These are phyloP conservation scores for Heliconius erato DNA, from an alignment of 2,888 invertebrate genomes.

Conservation along the genomic window DNA sequence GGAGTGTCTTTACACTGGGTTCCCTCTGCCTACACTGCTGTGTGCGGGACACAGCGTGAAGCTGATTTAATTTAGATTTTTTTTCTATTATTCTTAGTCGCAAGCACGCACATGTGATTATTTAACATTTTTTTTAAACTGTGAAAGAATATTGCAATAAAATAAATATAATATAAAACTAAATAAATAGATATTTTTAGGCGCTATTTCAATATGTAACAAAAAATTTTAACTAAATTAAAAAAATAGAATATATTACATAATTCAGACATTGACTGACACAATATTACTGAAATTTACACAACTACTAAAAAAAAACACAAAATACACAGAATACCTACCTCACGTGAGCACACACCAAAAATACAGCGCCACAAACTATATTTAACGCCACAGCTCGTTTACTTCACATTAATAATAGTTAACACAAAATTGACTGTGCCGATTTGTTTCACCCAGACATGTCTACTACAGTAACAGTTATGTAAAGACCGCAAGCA, in stretches of 20 bases:
- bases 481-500: constrained; percentile 51
- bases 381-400: constrained; percentile 23
- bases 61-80: not conserved
- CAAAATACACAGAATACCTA: not conserved
- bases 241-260: not conserved
- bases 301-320: not conserved
- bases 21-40: not conserved
- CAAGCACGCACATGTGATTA: no score
- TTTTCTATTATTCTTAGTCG: not conserved
- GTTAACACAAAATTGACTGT: constrained; percentile 43
- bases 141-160: no score
- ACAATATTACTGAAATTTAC: not conserved
- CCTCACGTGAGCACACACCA: not conserved
- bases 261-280: not conserved
- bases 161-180: no score
- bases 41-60: not conserved
- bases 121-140: no score
- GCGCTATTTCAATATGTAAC: no score
- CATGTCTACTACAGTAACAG: constrained; percentile 48
- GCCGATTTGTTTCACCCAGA: constrained; percentile 44
- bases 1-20: not conserved
- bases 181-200: no score
- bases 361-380: constrained; percentile 15
- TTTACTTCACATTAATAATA: constrained; percentile 31
- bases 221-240: not conserved